These are phyloP conservation scores for Argentina silus DNA, from an alignment of 2,797 vertebrate genomes.

Conservation along the genomic window DNA sequence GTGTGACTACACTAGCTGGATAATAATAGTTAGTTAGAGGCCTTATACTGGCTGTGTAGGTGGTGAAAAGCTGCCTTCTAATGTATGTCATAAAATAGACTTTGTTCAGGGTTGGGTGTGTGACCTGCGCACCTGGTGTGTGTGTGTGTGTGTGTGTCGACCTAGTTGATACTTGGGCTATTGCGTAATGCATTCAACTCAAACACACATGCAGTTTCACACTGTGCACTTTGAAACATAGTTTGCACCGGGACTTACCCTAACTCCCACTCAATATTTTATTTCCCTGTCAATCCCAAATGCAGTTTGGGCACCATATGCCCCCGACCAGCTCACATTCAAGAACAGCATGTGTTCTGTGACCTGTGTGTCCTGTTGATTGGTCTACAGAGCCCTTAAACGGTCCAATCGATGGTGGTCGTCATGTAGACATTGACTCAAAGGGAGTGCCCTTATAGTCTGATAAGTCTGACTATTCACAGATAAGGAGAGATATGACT, in stretches of 20 bases:
- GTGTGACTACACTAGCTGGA: no score
- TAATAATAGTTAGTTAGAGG: not conserved
- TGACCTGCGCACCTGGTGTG: constrained; percentile 47
- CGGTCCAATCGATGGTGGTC: not conserved
- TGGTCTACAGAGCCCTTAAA: not conserved
- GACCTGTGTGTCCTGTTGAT: constrained; percentile 13
- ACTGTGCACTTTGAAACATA: constrained; percentile 57
- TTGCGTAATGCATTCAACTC: constrained; percentile 31
- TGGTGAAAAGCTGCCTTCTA: not conserved
- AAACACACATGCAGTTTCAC: constrained; percentile 13
- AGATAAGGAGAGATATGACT: constrained; percentile 25
- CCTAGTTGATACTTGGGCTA: constrained; percentile 12
- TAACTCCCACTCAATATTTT: constrained; percentile 9
- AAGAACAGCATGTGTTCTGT: not conserved
- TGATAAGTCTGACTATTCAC: constrained; percentile 9
- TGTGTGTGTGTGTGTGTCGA: not conserved
- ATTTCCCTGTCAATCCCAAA: constrained; percentile 8
- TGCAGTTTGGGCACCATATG: constrained; percentile 12
- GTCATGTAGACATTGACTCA: constrained; percentile 4
- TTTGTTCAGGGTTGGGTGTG: constrained; percentile 39
- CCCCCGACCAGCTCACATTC: not conserved
- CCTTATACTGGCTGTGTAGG: not conserved
- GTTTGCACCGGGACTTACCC: constrained; percentile 5
- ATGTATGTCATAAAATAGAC: constrained; percentile 34
- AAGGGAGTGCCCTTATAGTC: constrained; percentile 28